phyloP scores from a whole-genome alignment of 2,113 vertebrate species.

The Phainopepla nitens region DNA sequence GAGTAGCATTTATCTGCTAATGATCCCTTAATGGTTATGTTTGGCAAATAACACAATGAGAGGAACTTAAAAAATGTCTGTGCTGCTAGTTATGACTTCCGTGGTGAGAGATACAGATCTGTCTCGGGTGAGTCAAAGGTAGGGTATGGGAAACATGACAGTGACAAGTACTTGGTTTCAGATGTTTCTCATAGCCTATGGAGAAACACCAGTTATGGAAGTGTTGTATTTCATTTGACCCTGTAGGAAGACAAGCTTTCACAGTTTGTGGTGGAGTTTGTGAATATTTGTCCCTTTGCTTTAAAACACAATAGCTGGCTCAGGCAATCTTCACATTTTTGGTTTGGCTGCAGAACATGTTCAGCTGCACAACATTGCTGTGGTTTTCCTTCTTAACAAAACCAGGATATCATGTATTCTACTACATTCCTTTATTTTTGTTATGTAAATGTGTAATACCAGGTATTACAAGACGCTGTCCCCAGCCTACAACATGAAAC shows the following conservation, averaged over 20 bases:
- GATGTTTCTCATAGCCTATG: background rate
- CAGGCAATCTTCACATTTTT: slow-evolving; percentile 41
- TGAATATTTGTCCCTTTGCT: background rate
- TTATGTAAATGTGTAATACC: background rate
- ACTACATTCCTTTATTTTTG: slow-evolving; percentile 10
- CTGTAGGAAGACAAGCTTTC: background rate
- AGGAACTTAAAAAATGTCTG: slow-evolving; percentile 17
- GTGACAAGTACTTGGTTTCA: background rate
- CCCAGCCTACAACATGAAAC: background rate
- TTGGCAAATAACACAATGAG: background rate
- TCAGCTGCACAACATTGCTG: slow-evolving; percentile 1
- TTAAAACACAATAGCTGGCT: slow-evolving; percentile 52
- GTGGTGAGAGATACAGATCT: slow-evolving; percentile 17
- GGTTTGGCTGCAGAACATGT: background rate
- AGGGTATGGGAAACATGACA: background rate
- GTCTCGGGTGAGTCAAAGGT: background rate
- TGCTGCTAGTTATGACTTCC: background rate
- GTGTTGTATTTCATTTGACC: background rate
- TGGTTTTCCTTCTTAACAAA: slow-evolving; percentile 46
- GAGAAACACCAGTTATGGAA: slow-evolving; percentile 61
- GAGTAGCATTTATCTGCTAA: background rate
- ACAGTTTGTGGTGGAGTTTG: background rate
- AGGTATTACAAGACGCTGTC: background rate
- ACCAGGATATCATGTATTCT: slow-evolving; percentile 25
- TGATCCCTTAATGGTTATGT: background rate